These are phyloP conservation scores for Dendrophyllia cribrosa DNA, from an alignment of 64 coral and sea anemone genomes.

Conservation along the genomic window DNA sequence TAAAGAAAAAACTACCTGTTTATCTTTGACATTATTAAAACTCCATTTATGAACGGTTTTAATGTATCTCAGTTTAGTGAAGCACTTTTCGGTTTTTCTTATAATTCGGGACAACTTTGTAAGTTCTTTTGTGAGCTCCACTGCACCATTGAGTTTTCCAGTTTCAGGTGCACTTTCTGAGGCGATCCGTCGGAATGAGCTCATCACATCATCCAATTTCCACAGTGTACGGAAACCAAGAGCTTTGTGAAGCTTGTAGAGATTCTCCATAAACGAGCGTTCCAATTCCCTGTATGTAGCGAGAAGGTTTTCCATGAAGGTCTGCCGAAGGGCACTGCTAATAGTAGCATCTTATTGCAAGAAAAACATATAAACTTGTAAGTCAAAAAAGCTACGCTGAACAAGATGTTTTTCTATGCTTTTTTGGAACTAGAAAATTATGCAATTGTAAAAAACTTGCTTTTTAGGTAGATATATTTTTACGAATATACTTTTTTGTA, in stretches of 20 bases:
- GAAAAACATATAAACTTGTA: too few relatives aligned
- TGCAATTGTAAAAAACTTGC: too few relatives aligned
- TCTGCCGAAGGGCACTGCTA: neutral
- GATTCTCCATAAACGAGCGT: neutral
- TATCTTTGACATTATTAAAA: too few relatives aligned
- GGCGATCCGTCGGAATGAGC: neutral
- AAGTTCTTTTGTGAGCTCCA: neutral
- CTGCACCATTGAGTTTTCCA: neutral
- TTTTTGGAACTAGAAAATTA: too few relatives aligned
- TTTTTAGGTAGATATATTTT: too few relatives aligned
- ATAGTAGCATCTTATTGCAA: too few relatives aligned
- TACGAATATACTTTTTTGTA: too few relatives aligned
- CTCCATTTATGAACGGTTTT: too few relatives aligned
- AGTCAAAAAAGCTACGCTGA: too few relatives aligned
- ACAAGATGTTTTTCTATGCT: too few relatives aligned
- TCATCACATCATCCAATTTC: neutral
- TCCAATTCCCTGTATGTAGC: neutral
- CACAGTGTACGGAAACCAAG: neutral
- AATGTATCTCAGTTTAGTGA: neutral
- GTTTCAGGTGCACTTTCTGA: neutral
- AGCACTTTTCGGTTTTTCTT: neutral
- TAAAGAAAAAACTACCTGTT: too few relatives aligned
- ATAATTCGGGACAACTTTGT: neutral
- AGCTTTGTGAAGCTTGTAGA: neutral
- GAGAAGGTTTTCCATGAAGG: neutral